Percentiles rank a stretch among this genome's conserved stretches.
Evolutionary conservation across 2,797 vertebrate genomes (phyloP).

Genomic region (Anolis apletophallus): DNA sequence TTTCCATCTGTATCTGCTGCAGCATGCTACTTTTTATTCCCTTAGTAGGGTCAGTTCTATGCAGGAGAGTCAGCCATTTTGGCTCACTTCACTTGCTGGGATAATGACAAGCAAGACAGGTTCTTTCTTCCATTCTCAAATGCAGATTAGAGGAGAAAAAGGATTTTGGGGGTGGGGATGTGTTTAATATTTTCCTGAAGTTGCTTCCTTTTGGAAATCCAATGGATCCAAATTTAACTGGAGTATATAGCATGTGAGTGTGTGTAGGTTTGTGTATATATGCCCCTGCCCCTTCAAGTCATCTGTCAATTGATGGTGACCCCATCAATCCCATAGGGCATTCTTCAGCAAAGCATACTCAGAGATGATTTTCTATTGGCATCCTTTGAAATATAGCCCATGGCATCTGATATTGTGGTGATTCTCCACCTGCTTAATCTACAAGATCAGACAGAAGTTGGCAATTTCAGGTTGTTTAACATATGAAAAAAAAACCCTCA

Average conservation of each 20-base stretch:
- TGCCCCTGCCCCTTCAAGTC: no score
- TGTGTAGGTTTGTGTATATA: no score
- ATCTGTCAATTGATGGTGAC: no score
- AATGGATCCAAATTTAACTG: not conserved
- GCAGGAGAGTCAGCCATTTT: slow-evolving; percentile 20
- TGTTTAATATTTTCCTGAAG: not conserved
- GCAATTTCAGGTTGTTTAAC: no score
- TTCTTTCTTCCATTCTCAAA: not conserved
- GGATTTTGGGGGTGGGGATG: not conserved
- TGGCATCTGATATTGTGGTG: no score
- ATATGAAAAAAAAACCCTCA: no score
- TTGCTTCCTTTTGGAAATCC: not conserved
- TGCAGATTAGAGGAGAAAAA: not conserved
- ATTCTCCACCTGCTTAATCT: no score
- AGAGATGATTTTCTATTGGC: no score
- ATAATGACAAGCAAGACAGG: slow-evolving; percentile 1
- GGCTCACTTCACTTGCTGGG: not conserved
- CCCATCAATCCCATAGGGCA: no score
- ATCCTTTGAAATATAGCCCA: no score
- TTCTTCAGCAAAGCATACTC: no score
- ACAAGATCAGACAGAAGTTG: no score
- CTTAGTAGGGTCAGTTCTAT: slow-evolving; percentile 10
- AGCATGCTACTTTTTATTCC: slow-evolving; percentile 1
- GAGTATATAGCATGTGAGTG: not conserved
- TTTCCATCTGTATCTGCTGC: slow-evolving; percentile 8